Conservation (phyloP, 2,888 invertebrate genomes). For the Steinernema scapterisci region DNA sequence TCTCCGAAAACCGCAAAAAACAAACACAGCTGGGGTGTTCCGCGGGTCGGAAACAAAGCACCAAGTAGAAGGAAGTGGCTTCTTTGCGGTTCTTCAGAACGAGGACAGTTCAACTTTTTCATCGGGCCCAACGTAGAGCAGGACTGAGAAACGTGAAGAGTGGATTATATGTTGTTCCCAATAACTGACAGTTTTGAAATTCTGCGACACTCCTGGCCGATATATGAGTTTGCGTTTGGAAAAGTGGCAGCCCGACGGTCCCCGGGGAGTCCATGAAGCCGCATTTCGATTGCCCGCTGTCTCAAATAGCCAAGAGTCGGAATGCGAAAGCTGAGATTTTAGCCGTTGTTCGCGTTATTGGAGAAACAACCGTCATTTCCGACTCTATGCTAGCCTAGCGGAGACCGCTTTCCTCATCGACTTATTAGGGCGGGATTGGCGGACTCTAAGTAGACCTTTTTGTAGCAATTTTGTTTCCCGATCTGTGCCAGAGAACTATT, state of each 20-base stretch:
- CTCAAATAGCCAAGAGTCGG: slow-evolving; percentile 24
- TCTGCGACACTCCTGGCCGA: slow-evolving; percentile 9
- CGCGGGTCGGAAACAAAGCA: no score
- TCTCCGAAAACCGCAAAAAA: slow-evolving; percentile 1
- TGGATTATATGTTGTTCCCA: no score
- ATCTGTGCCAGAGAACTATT: no score
- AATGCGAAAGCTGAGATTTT: slow-evolving; percentile 19
- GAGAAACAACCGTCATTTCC: slow-evolving; percentile 15
- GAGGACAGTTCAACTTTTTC: no score
- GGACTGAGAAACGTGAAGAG: no score
- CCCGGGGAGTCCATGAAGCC: neutral
- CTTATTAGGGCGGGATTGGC: no score
- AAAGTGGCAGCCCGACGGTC: slow-evolving; percentile 4
- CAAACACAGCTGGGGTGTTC: neutral
- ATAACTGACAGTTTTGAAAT: neutral
- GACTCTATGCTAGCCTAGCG: neutral
- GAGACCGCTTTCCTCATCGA: no score
- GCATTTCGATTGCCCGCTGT: slow-evolving; percentile 23
- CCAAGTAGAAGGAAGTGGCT: no score
- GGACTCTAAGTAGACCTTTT: no score
- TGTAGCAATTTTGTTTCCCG: no score
- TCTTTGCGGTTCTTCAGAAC: no score
- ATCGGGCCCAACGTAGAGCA: no score
- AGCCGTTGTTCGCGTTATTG: slow-evolving; percentile 7
- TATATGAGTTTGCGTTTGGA: slow-evolving; percentile 23